Conservation (phyloP, 2,888 invertebrate genomes). For the Hypomecis punctinalis region DNA sequence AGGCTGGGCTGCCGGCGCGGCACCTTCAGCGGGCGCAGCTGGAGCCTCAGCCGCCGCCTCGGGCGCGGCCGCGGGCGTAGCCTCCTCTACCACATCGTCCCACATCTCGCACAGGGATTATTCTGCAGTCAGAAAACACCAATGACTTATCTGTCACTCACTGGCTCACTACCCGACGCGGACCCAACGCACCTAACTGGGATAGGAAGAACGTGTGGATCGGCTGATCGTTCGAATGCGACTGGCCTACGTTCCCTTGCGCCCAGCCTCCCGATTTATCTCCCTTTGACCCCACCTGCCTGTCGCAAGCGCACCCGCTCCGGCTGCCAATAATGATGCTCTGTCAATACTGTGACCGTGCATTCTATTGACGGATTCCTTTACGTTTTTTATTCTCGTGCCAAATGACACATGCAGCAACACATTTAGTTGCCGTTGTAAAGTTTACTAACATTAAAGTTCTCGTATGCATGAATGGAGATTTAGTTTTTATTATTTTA, state of each 20-base stretch:
- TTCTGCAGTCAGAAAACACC: constrained; percentile 72
- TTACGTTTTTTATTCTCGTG: constrained; percentile 65
- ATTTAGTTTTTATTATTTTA: background rate
- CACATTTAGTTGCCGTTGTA: background rate
- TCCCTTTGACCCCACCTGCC: constrained; percentile 78
- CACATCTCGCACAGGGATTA: constrained; percentile 75
- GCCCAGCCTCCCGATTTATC: constrained; percentile 81
- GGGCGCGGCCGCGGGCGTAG: constrained; percentile 60
- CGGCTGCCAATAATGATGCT: constrained; percentile 81
- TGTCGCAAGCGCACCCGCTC: constrained; percentile 68
- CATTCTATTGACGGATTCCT: constrained; percentile 72
- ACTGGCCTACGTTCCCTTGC: constrained; percentile 69
- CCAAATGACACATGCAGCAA: constrained; percentile 64
- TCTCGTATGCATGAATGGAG: background rate
- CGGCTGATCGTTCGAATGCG: constrained; percentile 77
- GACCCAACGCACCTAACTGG: constrained; percentile 71
- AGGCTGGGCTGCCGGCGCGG: constrained; percentile 61
- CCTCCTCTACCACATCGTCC: constrained; percentile 86
- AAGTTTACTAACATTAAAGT: background rate
- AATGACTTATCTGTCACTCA: constrained; percentile 48
- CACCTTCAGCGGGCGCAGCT: constrained; percentile 44
- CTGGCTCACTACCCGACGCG: constrained; percentile 45
- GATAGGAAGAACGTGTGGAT: constrained; percentile 75
- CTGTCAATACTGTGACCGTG: constrained; percentile 80
- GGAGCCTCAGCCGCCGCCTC: constrained; percentile 49